Conservation (phyloP, 2,113 vertebrate genomes). For the Tetrax tetrax region DNA sequence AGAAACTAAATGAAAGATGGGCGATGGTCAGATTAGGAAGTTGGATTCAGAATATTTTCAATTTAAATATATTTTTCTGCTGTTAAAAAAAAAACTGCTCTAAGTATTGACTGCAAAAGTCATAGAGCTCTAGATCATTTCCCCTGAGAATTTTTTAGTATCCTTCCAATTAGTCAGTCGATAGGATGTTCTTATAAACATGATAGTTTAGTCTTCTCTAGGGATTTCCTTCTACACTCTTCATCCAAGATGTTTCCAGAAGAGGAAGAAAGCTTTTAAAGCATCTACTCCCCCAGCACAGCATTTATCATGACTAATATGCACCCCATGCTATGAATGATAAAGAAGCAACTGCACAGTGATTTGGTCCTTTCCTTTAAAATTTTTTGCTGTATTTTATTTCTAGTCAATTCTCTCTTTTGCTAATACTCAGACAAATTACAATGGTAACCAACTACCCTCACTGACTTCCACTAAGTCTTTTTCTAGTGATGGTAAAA, state of each 20-base stretch:
- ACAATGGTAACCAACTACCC: background rate
- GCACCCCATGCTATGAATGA: slow-evolving; percentile 35
- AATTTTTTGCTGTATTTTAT: slow-evolving; percentile 54
- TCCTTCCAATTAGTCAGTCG: slow-evolving; percentile 70
- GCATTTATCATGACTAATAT: slow-evolving; percentile 59
- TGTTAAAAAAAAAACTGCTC: slow-evolving; percentile 31
- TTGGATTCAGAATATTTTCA: slow-evolving; percentile 43
- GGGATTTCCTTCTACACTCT: slow-evolving; percentile 45
- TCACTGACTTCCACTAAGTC: slow-evolving; percentile 35
- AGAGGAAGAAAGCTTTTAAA: slow-evolving; percentile 65
- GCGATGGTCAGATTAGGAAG: slow-evolving; percentile 19
- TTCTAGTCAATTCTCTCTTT: slow-evolving; percentile 32
- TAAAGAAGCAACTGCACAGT: slow-evolving; percentile 15
- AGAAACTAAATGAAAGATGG: background rate
- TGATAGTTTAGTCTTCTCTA: slow-evolving; percentile 63
- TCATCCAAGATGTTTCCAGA: slow-evolving; percentile 51
- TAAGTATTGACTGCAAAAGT: slow-evolving; percentile 62
- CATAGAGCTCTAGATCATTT: slow-evolving; percentile 41
- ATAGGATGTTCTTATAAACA: slow-evolving; percentile 72
- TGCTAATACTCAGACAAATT: slow-evolving; percentile 52
- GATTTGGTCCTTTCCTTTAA: slow-evolving; percentile 40
- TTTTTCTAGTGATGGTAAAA: slow-evolving; percentile 34
- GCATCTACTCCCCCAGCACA: background rate
- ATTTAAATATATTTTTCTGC: slow-evolving; percentile 63
- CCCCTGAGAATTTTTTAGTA: slow-evolving; percentile 59